phyloP scores from a whole-genome alignment of 2,888 invertebrate genomes.

The Melanchra persicariae region DNA sequence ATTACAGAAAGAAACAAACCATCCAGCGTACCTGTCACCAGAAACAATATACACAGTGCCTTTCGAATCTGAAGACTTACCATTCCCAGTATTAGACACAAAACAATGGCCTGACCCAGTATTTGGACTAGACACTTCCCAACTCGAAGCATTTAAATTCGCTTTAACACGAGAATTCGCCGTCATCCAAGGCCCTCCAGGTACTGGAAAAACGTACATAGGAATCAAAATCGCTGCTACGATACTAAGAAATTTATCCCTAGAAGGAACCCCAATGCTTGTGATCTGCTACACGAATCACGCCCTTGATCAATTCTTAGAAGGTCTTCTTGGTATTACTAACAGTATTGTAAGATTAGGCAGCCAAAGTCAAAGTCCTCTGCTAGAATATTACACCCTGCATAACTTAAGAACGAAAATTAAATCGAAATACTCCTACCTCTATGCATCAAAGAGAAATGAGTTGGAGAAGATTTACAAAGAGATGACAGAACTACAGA shows the following conservation, averaged over 20 bases:
- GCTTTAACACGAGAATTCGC: conserved; percentile 94
- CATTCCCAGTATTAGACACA: conserved; percentile 79
- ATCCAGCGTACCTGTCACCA: conserved; percentile 82
- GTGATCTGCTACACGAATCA: conserved; percentile 96
- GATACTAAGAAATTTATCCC: conserved; percentile 91
- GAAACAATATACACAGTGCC: conserved; percentile 79
- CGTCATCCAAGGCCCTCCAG: conserved; percentile 96
- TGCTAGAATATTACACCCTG: conserved; percentile 89
- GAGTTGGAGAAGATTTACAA: conserved; percentile 80
- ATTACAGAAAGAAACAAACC: conserved; percentile 77
- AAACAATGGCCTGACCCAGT: conserved; percentile 86
- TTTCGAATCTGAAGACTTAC: conserved; percentile 73
- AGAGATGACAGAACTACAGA: conserved; percentile 81
- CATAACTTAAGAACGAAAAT: conserved; percentile 79
- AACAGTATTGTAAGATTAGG: conserved; percentile 93
- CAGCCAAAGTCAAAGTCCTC: conserved; percentile 92
- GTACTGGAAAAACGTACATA: conserved; percentile 96
- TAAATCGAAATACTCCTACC: conserved; percentile 82
- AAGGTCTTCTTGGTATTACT: conserved; percentile 92
- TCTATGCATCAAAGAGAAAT: conserved; percentile 78
- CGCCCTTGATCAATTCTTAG: conserved; percentile 96
- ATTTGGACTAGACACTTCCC: conserved; percentile 92
- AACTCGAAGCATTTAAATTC: conserved; percentile 92
- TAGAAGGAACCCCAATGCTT: conserved; percentile 92
- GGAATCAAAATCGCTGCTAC: conserved; percentile 94